Percentiles rank a stretch among this genome's conserved stretches.
Evolutionary conservation across 2,113 vertebrate species (phyloP).

Genomic region (Cyprinodon variegatus): DNA sequence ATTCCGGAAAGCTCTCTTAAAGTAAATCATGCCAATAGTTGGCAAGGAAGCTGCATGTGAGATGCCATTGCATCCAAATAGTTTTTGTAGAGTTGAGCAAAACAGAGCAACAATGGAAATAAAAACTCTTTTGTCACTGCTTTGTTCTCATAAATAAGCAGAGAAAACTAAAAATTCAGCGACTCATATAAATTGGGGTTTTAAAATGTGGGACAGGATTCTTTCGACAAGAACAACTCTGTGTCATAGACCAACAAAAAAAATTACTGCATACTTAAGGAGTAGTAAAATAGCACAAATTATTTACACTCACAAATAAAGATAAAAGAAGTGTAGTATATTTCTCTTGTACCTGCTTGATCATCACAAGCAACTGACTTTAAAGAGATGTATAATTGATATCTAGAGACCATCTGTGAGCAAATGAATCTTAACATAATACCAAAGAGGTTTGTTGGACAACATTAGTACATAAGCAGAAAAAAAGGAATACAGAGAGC

Average conservation of each 20-base stretch:
- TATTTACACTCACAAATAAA: too few species aligned
- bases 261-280: too few species aligned
- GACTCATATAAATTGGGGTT: neutral
- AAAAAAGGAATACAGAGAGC: too few species aligned
- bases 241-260: neutral
- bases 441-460: too few species aligned
- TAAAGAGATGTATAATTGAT: too few species aligned
- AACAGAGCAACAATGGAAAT: neutral
- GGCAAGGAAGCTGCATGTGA: conserved; percentile 12
- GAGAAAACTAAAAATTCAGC: neutral
- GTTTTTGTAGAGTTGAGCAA: conserved; percentile 20
- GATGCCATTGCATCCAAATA: conserved; percentile 15
- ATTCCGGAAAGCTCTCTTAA: conserved; percentile 31
- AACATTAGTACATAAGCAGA: too few species aligned
- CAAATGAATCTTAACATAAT: too few species aligned
- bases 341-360: neutral
- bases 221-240: neutral
- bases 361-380: too few species aligned
- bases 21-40: conserved; percentile 27
- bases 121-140: neutral
- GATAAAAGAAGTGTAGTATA: too few species aligned
- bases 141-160: neutral
- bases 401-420: too few species aligned
- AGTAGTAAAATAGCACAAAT: neutral
- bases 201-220: neutral